Percentiles rank a stretch among this genome's conserved stretches.
These are phyloP conservation scores for Magallana angulata DNA, from an alignment of 1,140 invertebrate genomes.

Conservation along the genomic window DNA sequence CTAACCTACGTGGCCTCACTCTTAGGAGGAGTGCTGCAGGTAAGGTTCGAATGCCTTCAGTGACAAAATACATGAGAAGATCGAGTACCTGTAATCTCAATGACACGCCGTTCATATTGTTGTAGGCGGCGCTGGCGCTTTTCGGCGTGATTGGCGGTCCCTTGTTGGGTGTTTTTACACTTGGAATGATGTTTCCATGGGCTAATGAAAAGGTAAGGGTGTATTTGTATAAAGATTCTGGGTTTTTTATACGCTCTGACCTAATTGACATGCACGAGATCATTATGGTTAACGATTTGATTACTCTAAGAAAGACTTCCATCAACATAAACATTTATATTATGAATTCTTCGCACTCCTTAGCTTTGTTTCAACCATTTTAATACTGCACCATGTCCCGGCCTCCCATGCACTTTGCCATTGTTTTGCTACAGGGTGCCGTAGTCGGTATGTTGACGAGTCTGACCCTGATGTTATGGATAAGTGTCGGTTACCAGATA, in stretches of 20 bases:
- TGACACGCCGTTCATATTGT: background rate
- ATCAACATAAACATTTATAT: no score
- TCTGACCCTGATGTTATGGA: constrained; percentile 87
- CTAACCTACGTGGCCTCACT: constrained; percentile 62
- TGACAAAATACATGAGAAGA: no score
- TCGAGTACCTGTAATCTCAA: no score
- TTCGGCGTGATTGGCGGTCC: constrained; percentile 76
- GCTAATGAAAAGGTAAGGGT: constrained; percentile 68
- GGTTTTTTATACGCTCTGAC: no score
- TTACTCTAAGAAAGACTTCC: no score
- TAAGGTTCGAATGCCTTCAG: background rate
- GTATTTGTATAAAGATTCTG: no score
- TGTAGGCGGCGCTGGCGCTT: constrained; percentile 82
- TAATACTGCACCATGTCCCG: no score
- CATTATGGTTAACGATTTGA: no score
- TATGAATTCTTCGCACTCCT: no score
- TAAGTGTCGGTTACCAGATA: constrained; percentile 90
- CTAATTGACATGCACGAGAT: no score
- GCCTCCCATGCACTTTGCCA: no score
- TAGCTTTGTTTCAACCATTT: no score
- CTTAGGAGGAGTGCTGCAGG: constrained; percentile 63
- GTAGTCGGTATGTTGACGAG: constrained; percentile 85
- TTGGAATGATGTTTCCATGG: constrained; percentile 77
- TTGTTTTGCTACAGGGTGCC: constrained; percentile 84
- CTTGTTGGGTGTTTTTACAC: constrained; percentile 73